Conservation (phyloP, 2,888 invertebrate species). For the Mechanitis mazaeus region DNA sequence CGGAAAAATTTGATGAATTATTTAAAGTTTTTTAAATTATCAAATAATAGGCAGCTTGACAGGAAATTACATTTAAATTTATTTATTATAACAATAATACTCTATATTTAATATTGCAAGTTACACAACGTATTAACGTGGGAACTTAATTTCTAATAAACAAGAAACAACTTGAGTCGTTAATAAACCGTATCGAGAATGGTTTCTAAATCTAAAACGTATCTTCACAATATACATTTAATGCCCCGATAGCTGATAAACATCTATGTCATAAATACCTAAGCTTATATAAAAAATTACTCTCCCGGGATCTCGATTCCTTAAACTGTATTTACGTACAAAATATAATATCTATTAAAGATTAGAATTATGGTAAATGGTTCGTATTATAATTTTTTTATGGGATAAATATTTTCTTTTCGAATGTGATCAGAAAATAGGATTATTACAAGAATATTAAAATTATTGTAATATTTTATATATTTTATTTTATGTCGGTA, state of each 20-base stretch:
- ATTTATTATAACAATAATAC: too few species aligned
- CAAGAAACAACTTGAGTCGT: slow-evolving; percentile 56
- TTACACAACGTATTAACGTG: slow-evolving; percentile 4
- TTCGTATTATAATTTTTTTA: background rate
- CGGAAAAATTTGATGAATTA: background rate
- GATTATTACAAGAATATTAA: too few species aligned
- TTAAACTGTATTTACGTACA: slow-evolving; percentile 33
- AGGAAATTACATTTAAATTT: too few species aligned
- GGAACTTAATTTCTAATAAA: slow-evolving; percentile 13
- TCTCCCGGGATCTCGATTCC: slow-evolving; percentile 24
- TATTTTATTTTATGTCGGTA: too few species aligned
- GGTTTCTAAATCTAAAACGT: slow-evolving; percentile 24
- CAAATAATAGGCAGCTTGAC: background rate
- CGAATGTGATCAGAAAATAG: too few species aligned
- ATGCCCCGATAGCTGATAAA: slow-evolving; percentile 28
- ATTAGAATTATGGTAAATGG: slow-evolving; percentile 48
- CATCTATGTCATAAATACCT: slow-evolving; percentile 30
- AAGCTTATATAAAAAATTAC: slow-evolving; percentile 28
- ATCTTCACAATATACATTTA: slow-evolving; percentile 26
- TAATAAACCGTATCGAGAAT: slow-evolving; percentile 55
- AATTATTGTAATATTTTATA: too few species aligned
- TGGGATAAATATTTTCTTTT: too few species aligned
- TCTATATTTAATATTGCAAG: too few species aligned
- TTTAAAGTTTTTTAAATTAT: background rate
- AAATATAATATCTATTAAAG: slow-evolving; percentile 55